Evolutionary conservation across 2,113 vertebrate genomes (phyloP).

Genomic region (Dipodomys stephensi): DNA sequence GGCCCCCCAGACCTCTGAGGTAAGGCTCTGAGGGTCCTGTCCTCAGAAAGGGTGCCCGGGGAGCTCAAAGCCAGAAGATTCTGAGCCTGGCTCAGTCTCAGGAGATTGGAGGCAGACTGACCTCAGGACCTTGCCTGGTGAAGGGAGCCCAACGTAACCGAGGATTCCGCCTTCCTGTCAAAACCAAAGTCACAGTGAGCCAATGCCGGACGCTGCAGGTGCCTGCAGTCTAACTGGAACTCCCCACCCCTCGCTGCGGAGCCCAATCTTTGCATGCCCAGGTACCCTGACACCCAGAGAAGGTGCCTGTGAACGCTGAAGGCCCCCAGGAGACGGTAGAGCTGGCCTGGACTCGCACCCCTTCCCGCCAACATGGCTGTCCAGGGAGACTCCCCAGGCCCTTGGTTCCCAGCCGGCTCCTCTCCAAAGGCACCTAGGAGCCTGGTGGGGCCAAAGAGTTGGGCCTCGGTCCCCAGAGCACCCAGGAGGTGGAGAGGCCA

Average conservation of each 20-base stretch:
- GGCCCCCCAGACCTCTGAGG: neutral
- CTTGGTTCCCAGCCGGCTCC: neutral
- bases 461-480: too few species aligned
- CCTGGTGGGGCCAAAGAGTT: too few species aligned
- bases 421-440: too few species aligned
- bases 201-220: fast-evolving
- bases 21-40: neutral
- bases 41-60: too few species aligned
- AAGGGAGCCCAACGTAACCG: too few species aligned
- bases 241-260: too few species aligned
- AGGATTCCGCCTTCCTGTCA: neutral
- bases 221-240: neutral
- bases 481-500: neutral
- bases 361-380: neutral
- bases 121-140: neutral
- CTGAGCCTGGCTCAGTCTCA: neutral
- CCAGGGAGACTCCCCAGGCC: neutral
- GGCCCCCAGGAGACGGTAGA: too few species aligned
- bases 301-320: too few species aligned
- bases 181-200: too few species aligned
- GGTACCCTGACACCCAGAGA: neutral
- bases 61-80: neutral
- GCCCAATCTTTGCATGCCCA: neutral
- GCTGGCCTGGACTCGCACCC: neutral
- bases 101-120: neutral